Conservation (phyloP, 2,888 invertebrate genomes). For the Pachycephus smyrnensis region DNA sequence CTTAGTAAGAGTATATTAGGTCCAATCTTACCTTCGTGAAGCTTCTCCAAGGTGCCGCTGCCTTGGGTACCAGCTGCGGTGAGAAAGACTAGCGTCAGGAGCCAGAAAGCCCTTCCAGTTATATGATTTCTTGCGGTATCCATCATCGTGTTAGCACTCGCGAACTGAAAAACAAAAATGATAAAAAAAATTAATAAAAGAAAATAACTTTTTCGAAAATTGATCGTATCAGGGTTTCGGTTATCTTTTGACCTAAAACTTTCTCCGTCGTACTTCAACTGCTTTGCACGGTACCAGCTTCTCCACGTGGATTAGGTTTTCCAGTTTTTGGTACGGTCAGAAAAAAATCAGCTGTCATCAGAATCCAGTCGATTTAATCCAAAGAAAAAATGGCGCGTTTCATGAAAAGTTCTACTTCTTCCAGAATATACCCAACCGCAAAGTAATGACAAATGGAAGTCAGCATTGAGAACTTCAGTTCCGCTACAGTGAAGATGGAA, state of each 20-base stretch:
- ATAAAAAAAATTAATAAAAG: conserved; percentile 7
- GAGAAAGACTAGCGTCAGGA: conserved; percentile 47
- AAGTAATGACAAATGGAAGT: conserved; percentile 4
- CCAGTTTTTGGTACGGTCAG: not conserved
- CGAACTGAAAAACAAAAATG: conserved; percentile 49
- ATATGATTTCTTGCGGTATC: conserved; percentile 52
- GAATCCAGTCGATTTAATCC: conserved; percentile 11
- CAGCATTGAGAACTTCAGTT: too few relatives aligned
- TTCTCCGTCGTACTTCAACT: too few relatives aligned
- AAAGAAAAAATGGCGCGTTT: not conserved
- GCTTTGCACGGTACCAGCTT: too few relatives aligned
- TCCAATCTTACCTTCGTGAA: conserved; percentile 59
- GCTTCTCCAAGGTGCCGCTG: conserved; percentile 60
- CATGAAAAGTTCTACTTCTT: not conserved
- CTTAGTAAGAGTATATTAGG: too few relatives aligned
- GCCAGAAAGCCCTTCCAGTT: conserved; percentile 45
- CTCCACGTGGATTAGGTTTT: too few relatives aligned
- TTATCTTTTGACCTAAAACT: too few relatives aligned
- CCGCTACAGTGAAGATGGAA: too few relatives aligned
- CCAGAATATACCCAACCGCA: not conserved
- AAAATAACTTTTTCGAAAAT: conserved; percentile 8
- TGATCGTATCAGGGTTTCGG: too few relatives aligned
- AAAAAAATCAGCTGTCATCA: conserved; percentile 36
- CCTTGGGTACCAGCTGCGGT: conserved; percentile 48
- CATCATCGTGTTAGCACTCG: conserved; percentile 57